These are phyloP conservation scores for Therioaphis trifolii DNA, from an alignment of 2,888 invertebrate species.

Conservation along the genomic window DNA sequence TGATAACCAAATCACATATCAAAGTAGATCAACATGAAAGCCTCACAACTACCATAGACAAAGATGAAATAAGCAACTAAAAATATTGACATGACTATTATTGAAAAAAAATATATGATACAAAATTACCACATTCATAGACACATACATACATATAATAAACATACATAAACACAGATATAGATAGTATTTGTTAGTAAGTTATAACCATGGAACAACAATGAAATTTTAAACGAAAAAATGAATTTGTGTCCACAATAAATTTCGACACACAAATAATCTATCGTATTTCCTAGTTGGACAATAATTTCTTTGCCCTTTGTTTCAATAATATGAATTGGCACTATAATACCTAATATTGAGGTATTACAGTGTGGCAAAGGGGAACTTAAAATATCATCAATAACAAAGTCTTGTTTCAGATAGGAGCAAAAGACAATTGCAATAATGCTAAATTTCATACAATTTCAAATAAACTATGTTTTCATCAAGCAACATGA, in stretches of 20 bases:
- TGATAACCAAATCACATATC: too few species aligned
- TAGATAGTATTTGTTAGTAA: too few species aligned
- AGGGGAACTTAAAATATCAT: not conserved
- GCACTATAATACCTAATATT: slow-evolving; percentile 32
- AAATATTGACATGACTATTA: too few species aligned
- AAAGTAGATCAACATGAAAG: too few species aligned
- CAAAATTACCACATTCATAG: too few species aligned
- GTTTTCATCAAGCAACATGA: slow-evolving; percentile 23
- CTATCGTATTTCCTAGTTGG: slow-evolving; percentile 13
- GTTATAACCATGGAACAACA: too few species aligned
- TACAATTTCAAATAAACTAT: slow-evolving; percentile 26
- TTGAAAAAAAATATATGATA: too few species aligned
- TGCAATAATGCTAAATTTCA: slow-evolving; percentile 24
- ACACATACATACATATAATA: too few species aligned
- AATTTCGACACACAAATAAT: slow-evolving; percentile 15
- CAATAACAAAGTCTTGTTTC: not conserved
- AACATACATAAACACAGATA: too few species aligned
- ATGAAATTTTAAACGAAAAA: too few species aligned
- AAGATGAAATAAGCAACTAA: too few species aligned
- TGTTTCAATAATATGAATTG: slow-evolving; percentile 25
- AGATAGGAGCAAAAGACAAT: slow-evolving; percentile 38
- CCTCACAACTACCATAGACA: too few species aligned
- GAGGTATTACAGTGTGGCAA: slow-evolving; percentile 15
- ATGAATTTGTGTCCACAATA: not conserved
- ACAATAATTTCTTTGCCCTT: slow-evolving; percentile 23